Conservation (phyloP, 2,888 invertebrate genomes). For the Atethmia centrago region DNA sequence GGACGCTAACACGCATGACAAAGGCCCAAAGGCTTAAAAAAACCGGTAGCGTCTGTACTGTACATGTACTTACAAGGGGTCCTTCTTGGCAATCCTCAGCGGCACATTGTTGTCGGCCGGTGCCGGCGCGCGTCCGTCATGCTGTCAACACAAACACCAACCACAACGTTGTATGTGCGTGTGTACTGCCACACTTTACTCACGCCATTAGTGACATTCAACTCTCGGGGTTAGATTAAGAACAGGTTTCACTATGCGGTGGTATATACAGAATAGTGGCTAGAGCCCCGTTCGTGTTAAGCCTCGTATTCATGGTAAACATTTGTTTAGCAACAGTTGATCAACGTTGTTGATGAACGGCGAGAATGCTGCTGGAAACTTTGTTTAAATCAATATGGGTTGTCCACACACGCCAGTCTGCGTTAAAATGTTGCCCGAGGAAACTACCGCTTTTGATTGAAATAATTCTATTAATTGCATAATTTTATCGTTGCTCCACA, state of each 20-base stretch:
- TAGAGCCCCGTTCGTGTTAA: background rate
- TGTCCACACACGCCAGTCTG: no score
- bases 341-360: no score
- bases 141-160: slow-evolving; percentile 86
- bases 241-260: slow-evolving; percentile 21
- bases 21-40: no score
- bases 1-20: no score
- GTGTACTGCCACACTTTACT: slow-evolving; percentile 65
- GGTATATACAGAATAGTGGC: background rate
- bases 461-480: no score
- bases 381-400: no score
- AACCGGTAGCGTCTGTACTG: slow-evolving; percentile 10
- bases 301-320: no score
- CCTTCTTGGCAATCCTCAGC: slow-evolving; percentile 64
- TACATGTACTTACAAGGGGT: slow-evolving; percentile 75
- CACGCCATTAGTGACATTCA: slow-evolving; percentile 66
- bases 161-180: slow-evolving; percentile 73
- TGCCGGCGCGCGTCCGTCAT: slow-evolving; percentile 77
- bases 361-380: no score
- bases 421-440: no score
- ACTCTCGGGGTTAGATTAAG: slow-evolving; percentile 55
- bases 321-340: no score
- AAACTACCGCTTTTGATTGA: no score
- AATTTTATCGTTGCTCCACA: no score
- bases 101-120: slow-evolving; percentile 74